These are phyloP conservation scores for Manis javanica DNA, from an alignment of 2,797 vertebrate species.

Conservation along the genomic window DNA sequence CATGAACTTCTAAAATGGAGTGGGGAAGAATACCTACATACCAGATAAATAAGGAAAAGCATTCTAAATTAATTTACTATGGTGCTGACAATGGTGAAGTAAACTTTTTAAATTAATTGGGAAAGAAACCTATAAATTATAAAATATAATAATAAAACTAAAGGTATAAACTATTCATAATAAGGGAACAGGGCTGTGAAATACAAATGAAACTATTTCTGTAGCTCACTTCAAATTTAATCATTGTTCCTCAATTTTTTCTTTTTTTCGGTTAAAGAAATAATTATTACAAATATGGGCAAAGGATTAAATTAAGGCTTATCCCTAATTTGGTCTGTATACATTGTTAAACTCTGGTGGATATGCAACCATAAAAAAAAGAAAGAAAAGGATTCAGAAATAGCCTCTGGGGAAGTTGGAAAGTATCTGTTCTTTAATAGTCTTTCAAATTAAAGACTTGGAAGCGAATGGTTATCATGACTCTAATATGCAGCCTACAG, in stretches of 20 bases:
- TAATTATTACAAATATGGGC: background rate
- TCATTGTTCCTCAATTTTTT: background rate
- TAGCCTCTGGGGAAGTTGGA: background rate
- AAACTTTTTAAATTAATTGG: background rate
- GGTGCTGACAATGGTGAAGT: background rate
- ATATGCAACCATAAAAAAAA: background rate
- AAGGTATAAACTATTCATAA: constrained; percentile 10
- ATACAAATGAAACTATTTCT: constrained; percentile 37
- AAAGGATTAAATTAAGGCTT: constrained; percentile 46
- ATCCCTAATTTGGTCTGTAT: background rate
- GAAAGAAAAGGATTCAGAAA: background rate
- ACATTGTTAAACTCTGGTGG: background rate
- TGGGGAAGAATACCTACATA: background rate
- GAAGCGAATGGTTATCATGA: background rate
- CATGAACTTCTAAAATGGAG: background rate
- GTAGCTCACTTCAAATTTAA: constrained; percentile 40
- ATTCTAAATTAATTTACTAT: constrained; percentile 20
- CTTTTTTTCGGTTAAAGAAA: constrained; percentile 10
- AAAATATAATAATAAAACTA: background rate
- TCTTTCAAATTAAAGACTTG: constrained; percentile 9
- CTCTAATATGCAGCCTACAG: background rate
- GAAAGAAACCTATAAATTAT: background rate
- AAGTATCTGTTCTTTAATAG: background rate
- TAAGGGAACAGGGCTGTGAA: background rate
- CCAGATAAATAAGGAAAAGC: constrained; percentile 29